These are phyloP conservation scores for Octodon degus DNA, from an alignment of 2,113 vertebrate genomes.

Conservation along the genomic window DNA sequence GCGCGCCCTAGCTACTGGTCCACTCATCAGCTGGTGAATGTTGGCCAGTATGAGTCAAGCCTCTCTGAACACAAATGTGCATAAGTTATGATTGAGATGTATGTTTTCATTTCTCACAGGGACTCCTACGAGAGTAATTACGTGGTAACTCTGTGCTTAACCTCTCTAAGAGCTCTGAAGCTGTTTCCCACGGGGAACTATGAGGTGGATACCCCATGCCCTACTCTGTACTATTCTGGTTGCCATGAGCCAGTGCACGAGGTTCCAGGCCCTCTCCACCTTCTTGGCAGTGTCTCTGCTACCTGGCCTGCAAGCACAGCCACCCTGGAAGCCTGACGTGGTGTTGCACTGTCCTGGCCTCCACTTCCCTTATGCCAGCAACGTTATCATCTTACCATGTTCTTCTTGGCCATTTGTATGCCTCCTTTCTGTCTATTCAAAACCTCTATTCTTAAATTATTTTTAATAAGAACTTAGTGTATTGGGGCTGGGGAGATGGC, in stretches of 20 bases:
- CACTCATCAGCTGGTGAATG: neutral
- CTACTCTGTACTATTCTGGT: neutral
- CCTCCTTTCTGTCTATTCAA: neutral
- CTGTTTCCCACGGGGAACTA: neutral
- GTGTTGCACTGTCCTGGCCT: fast-evolving
- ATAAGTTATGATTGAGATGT: no score
- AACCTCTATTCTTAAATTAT: neutral
- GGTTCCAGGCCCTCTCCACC: neutral
- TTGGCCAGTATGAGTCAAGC: neutral
- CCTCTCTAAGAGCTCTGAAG: neutral
- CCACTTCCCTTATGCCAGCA: neutral
- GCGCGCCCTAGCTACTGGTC: neutral
- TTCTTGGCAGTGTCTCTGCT: neutral
- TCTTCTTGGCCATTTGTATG: neutral
- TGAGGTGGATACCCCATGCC: no score
- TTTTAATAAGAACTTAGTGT: neutral
- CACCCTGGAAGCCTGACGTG: fast-evolving
- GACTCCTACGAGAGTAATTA: no score
- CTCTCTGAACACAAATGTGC: fast-evolving
- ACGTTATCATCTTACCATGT: neutral
- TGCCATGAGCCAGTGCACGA: neutral
- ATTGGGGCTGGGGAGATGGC: no score
- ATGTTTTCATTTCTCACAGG: neutral
- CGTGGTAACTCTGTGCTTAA: fast-evolving
- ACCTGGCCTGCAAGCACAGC: neutral